A percentile compares a stretch with the other conserved stretches of the same genome.
Evolutionary conservation across 2,797 vertebrate genomes (phyloP).

Genomic region (Pseudocheirus occidentalis): DNA sequence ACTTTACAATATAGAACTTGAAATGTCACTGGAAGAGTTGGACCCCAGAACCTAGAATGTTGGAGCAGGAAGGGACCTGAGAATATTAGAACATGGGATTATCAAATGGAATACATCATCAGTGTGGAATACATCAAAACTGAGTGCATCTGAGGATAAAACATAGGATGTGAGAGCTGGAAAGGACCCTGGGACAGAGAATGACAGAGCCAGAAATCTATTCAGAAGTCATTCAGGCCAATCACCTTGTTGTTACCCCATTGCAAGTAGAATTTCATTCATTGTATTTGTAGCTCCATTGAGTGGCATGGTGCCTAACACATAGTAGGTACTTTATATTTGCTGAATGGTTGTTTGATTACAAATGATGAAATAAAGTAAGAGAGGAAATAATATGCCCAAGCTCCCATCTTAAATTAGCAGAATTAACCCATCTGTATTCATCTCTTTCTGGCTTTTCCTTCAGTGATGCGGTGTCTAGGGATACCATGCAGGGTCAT

Average conservation of each 20-base stretch:
- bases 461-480: constrained; percentile 90
- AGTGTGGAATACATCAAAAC: background rate
- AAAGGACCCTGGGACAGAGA: background rate
- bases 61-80: background rate
- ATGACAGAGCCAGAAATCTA: background rate
- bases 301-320: background rate
- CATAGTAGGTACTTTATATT: background rate
- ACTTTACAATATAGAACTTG: background rate
- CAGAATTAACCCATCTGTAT: background rate
- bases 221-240: background rate
- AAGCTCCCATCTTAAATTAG: background rate
- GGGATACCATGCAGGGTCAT: constrained; percentile 93
- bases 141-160: background rate
- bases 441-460: background rate
- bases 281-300: background rate
- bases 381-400: background rate
- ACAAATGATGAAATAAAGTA: background rate
- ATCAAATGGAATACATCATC: too few relatives aligned
- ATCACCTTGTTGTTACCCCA: background rate
- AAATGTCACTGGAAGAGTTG: background rate
- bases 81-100: background rate
- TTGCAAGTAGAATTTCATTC: background rate
- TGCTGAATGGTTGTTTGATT: background rate
- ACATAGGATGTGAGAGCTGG: background rate
- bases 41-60: background rate